Evolutionary conservation across 1,140 invertebrate species (phyloP).

Genomic region (Zaprionus capensis): DNA sequence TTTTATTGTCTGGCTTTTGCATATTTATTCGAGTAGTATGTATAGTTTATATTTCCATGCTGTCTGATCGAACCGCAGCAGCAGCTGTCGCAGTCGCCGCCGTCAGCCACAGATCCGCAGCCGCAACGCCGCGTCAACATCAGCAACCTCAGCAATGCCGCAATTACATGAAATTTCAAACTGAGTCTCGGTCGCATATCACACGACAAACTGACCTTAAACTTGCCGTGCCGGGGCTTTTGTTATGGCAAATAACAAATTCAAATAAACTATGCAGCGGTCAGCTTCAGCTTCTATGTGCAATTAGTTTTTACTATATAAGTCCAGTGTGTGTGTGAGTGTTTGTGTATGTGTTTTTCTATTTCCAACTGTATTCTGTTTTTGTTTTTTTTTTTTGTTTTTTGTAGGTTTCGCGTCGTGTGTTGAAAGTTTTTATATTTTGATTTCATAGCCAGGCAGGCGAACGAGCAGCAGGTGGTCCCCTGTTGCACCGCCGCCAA

Average conservation of each 20-base stretch:
- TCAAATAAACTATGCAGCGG: constrained; percentile 70
- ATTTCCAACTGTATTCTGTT: constrained; percentile 18
- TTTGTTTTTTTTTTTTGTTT: constrained; percentile 17
- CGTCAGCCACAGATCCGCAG: not conserved
- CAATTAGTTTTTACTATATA: constrained; percentile 75
- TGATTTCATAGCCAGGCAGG: constrained; percentile 52
- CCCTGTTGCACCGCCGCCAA: constrained; percentile 68
- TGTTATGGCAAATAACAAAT: constrained; percentile 63
- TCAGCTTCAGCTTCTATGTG: constrained; percentile 71
- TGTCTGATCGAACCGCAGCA: constrained; percentile 59
- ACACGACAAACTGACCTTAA: constrained; percentile 73
- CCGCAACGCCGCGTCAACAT: constrained; percentile 27
- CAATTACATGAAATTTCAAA: constrained; percentile 55
- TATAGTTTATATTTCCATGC: constrained; percentile 42
- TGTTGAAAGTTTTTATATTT: constrained; percentile 70
- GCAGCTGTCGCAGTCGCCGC: not conserved
- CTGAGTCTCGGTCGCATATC: constrained; percentile 57
- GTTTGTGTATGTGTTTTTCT: constrained; percentile 14
- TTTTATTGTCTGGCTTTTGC: constrained; percentile 51
- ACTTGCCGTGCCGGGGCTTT: constrained; percentile 70
- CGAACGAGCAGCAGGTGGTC: constrained; percentile 71
- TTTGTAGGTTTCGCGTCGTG: constrained; percentile 50
- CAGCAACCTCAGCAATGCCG: constrained; percentile 40
- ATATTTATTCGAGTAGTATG: constrained; percentile 32
- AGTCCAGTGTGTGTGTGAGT: constrained; percentile 17